Base-by-base conservation (phyloP, 2,113 vertebrate genomes). In the Euleptes europaea region DNA sequence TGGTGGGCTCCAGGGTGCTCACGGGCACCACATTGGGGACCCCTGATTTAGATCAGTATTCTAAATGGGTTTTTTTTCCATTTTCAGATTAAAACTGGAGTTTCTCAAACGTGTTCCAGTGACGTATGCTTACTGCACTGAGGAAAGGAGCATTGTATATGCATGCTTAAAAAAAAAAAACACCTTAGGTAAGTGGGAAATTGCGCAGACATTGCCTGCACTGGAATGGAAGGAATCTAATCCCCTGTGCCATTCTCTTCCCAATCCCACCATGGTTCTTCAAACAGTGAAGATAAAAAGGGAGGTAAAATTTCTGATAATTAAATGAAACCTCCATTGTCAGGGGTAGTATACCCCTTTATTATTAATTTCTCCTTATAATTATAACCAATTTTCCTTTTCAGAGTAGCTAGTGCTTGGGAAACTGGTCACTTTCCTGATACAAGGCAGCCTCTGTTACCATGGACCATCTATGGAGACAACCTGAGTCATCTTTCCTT, bases 81-180 rank as follows among this genome's bases (percentile, higher is more conserved):
- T 80, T 88, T 69, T 38, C 85, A 96, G 94, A 91, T 92, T 87
- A 91, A 87, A 33, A 17, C 17, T 3, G 84, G 81, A 88, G 88
- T 92, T 82, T 90, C 65, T 19, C n/a, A 19, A 0, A 0, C 1
- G 2, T 88, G 70, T 5, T 54, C n/a, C 1, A 1, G 19, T 9
- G 84, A 69, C 1, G 31, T 35, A 9, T 35, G 15, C 54, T 14
- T 28, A 9, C 51, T 74, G 21, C n/a, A 47, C 15, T 86, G 79
- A 84, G 88, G 92, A 72, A 90, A 93, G 47, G 47, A 57, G 75
- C 28, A 28, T 38, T 21, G 11, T 13, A 44, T 4, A 15, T 2
- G 21, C 54, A 19, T 19, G 6, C 4, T 11, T 5, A 31, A 17
- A 60, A 82, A 31, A 17, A 60, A 82, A 38, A 66, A 63, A 14